Percentiles rank a stretch among this genome's conserved stretches.
These are phyloP conservation scores for Chlorops oryzae DNA, from an alignment of 1,140 invertebrate species.

Conservation along the genomic window DNA sequence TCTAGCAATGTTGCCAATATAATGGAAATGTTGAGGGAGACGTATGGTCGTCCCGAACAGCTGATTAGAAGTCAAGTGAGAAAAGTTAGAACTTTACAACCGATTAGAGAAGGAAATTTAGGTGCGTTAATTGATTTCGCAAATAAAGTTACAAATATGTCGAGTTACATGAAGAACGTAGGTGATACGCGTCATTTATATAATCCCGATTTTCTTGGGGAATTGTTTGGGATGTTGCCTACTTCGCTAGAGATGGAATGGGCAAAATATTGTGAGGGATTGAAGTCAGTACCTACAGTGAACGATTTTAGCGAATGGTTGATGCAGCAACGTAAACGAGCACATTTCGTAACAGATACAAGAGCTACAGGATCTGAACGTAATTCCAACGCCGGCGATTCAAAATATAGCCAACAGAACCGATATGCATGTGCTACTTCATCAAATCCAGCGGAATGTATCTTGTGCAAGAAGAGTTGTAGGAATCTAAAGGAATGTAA, in stretches of 20 bases:
- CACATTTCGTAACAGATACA: not conserved
- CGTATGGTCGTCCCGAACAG: not conserved
- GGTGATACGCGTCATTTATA: not conserved
- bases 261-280: not conserved
- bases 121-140: not conserved
- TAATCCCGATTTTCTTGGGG: not conserved
- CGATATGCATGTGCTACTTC: not conserved
- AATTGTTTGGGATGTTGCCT: not conserved
- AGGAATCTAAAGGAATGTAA: not conserved
- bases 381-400: not conserved
- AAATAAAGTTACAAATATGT: not conserved
- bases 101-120: not conserved
- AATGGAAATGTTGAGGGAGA: not conserved
- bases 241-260: not conserved
- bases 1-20: not conserved
- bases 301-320: slow-evolving; percentile 2
- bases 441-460: not conserved
- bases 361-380: not conserved
- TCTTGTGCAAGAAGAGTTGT: not conserved
- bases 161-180: not conserved
- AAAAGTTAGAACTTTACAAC: not conserved
- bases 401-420: not conserved
- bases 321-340: not conserved
- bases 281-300: no score
- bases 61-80: not conserved